Evolutionary conservation across 2,888 invertebrate genomes (phyloP).

Genomic region (Leucophenga montana): DNA sequence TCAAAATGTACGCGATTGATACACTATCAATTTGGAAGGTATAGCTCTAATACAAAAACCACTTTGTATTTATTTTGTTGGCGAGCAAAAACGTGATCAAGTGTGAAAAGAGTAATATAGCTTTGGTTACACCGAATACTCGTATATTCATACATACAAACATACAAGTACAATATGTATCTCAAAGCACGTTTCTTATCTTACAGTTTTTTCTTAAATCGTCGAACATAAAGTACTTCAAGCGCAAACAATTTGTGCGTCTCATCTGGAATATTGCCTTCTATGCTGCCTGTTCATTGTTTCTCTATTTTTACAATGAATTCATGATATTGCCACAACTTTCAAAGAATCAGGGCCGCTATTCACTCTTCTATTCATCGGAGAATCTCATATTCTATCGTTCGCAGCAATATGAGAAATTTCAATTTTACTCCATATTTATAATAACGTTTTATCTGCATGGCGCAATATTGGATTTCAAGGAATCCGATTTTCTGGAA

Average conservation of each 20-base stretch:
- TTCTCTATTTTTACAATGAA: conserved; percentile 71
- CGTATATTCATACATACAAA: too few species aligned
- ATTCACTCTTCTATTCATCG: conserved; percentile 71
- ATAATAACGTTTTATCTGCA: conserved; percentile 71
- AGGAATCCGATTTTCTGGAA: conserved; percentile 69
- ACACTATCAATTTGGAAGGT: too few species aligned
- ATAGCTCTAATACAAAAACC: too few species aligned
- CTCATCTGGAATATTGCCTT: conserved; percentile 72
- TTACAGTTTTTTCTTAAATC: conserved; percentile 70
- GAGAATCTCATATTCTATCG: conserved; percentile 72
- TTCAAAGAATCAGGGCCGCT: conserved; percentile 70
- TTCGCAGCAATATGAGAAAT: conserved; percentile 71
- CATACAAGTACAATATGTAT: background rate
- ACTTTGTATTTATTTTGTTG: too few species aligned
- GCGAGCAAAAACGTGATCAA: too few species aligned
- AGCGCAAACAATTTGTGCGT: conserved; percentile 70
- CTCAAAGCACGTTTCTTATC: background rate
- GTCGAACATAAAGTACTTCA: conserved; percentile 70
- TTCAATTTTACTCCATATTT: conserved; percentile 71
- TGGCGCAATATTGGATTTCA: conserved; percentile 69
- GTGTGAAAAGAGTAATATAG: too few species aligned
- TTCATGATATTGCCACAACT: conserved; percentile 71
- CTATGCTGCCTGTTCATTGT: conserved; percentile 69
- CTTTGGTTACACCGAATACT: too few species aligned
- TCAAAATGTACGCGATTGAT: too few species aligned